Evolutionary conservation across 2,797 vertebrate genomes (phyloP).

Genomic region (Fratercula arctica): DNA sequence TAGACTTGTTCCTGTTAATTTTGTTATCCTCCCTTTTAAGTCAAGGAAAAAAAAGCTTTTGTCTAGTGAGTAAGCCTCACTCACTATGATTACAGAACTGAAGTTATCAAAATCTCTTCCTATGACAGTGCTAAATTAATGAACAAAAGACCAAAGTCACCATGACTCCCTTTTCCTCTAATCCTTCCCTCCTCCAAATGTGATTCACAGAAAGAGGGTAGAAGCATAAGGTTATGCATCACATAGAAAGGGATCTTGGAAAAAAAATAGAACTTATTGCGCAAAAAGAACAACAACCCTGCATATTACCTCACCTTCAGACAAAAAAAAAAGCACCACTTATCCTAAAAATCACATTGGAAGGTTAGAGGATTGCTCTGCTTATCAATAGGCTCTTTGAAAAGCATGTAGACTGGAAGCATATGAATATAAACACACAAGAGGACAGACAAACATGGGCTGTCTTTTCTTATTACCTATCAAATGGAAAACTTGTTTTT

Average conservation of each 20-base stretch:
- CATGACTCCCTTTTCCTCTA: not conserved
- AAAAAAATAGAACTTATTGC: not conserved
- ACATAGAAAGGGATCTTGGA: not conserved
- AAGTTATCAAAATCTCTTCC: not conserved
- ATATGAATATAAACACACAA: not conserved
- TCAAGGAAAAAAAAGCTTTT: not conserved
- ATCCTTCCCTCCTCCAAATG: not conserved
- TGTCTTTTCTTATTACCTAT: not conserved
- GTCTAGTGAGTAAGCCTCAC: not conserved
- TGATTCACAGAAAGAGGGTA: not conserved
- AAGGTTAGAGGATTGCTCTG: not conserved
- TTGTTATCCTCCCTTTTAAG: not conserved
- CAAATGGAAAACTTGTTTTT: conserved; percentile 48
- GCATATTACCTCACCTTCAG: not conserved
- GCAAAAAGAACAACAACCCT: not conserved
- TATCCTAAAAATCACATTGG: not conserved
- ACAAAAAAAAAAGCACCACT: not conserved
- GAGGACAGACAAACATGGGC: not conserved
- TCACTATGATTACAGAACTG: not conserved
- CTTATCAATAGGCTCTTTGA: not conserved
- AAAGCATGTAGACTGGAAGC: not conserved
- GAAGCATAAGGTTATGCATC: not conserved
- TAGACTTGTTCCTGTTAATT: not conserved
- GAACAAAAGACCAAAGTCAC: not conserved
- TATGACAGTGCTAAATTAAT: not conserved